A percentile compares a stretch with the other conserved stretches of the same genome.
Conservation (phyloP, 2,797 vertebrate genomes). For the Podargus strigoides region DNA sequence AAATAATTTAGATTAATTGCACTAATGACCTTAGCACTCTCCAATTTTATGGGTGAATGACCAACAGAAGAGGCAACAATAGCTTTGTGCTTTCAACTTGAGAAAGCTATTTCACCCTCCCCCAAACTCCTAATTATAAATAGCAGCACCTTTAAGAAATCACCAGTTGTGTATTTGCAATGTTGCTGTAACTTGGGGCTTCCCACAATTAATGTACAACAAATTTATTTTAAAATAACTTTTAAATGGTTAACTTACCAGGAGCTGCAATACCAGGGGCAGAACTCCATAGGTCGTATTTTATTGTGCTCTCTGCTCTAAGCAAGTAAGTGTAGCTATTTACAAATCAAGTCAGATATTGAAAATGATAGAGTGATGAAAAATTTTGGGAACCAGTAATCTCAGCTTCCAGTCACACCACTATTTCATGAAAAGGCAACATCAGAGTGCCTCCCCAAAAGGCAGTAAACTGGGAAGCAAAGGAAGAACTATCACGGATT, state of each 20-base stretch:
- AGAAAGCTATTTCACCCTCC: not conserved
- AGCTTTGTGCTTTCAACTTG: not conserved
- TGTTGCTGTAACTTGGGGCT: not conserved
- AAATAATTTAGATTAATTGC: not conserved
- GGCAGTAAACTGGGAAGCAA: not conserved
- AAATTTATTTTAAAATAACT: not conserved
- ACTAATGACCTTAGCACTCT: not conserved
- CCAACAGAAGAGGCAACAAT: not conserved
- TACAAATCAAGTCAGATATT: not conserved
- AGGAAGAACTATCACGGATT: not conserved
- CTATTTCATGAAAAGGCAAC: not conserved
- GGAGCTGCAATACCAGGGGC: not conserved
- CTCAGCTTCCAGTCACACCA: not conserved
- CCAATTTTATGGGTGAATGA: not conserved
- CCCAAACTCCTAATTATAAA: not conserved
- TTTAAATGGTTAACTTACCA: not conserved
- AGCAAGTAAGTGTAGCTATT: not conserved
- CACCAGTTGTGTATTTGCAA: not conserved
- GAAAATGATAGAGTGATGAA: not conserved
- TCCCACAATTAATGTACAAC: not conserved
- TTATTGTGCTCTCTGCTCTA: not conserved
- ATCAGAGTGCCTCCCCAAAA: not conserved
- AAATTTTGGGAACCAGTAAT: not conserved
- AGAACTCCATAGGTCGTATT: not conserved
- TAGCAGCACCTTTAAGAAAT: not conserved